phyloP scores from a whole-genome alignment of 2,888 invertebrate species.

The Hydroisotoma schaefferi region DNA sequence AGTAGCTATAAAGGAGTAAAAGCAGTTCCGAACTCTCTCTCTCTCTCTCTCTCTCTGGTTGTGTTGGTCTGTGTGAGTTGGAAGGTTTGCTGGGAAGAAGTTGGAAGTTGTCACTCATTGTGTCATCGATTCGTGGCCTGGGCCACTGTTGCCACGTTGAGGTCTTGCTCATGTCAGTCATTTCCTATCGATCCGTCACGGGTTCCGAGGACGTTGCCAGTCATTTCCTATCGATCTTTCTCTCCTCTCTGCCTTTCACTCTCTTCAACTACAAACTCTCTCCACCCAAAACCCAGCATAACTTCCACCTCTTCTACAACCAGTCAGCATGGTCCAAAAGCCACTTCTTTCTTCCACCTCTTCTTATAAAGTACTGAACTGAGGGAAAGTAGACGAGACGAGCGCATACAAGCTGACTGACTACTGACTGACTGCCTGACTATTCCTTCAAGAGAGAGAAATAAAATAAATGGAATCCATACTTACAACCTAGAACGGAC shows the following conservation, averaged over 20 bases:
- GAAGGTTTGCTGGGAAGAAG: constrained; percentile 31
- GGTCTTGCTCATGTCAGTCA: constrained; percentile 48
- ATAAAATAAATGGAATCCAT: background rate
- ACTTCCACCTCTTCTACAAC: background rate
- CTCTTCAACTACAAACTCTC: background rate
- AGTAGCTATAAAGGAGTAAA: no score
- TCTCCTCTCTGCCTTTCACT: constrained; percentile 5
- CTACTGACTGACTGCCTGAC: background rate
- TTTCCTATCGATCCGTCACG: constrained; percentile 47
- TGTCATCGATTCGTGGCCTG: constrained; percentile 39
- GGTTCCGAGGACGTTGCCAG: constrained; percentile 45
- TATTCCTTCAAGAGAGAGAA: background rate
- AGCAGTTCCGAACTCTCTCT: no score
- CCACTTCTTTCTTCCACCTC: background rate
- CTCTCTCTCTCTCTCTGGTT: background rate
- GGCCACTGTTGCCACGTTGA: constrained; percentile 45
- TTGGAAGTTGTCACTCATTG: constrained; percentile 45
- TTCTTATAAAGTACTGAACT: background rate
- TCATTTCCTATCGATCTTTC: constrained; percentile 46
- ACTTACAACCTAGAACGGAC: background rate
- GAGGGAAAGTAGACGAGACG: background rate
- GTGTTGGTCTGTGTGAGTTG: background rate
- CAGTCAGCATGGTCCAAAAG: background rate
- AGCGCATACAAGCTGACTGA: no score
- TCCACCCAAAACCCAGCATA: background rate